Conservation (phyloP, 1,140 invertebrate genomes). For the Trichonephila inaurata region DNA sequence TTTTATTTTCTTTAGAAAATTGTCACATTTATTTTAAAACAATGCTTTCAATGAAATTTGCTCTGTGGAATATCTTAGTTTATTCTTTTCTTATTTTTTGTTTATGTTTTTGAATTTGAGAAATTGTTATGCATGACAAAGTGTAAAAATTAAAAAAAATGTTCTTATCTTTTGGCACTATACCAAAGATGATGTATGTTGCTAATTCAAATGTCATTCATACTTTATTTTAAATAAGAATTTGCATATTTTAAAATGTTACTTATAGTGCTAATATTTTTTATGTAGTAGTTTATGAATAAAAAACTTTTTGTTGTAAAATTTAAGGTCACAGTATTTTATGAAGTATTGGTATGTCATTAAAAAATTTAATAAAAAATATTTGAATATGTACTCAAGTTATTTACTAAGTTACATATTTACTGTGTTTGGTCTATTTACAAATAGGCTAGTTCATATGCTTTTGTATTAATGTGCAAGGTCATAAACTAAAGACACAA, state of each 20-base stretch:
- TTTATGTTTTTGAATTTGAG: neutral
- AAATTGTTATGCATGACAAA: neutral
- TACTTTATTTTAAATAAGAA: slow-evolving; percentile 16
- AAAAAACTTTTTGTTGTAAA: slow-evolving; percentile 41
- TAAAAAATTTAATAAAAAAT: neutral
- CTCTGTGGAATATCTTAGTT: too few relatives aligned
- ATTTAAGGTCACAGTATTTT: neutral
- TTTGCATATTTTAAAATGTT: slow-evolving; percentile 37
- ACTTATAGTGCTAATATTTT: slow-evolving; percentile 18
- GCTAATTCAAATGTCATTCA: slow-evolving; percentile 8
- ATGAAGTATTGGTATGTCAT: neutral
- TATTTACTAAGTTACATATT: too few relatives aligned
- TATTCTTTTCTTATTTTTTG: neutral
- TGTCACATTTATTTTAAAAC: too few relatives aligned
- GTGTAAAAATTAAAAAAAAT: slow-evolving; percentile 21
- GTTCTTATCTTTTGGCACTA: slow-evolving; percentile 25
- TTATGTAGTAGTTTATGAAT: slow-evolving; percentile 28
- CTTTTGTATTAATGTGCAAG: too few relatives aligned
- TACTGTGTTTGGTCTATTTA: too few relatives aligned
- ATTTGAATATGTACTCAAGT: neutral
- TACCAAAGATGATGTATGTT: slow-evolving; percentile 14
- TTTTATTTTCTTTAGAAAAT: too few relatives aligned
- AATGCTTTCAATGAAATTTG: too few relatives aligned
- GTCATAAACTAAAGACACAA: too few relatives aligned
- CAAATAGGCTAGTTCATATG: too few relatives aligned